Evolutionary conservation across 2,797 vertebrate genomes (phyloP), one percentile per base, ranked within the genome.

Genomic region (Cygnus olor): DNA sequence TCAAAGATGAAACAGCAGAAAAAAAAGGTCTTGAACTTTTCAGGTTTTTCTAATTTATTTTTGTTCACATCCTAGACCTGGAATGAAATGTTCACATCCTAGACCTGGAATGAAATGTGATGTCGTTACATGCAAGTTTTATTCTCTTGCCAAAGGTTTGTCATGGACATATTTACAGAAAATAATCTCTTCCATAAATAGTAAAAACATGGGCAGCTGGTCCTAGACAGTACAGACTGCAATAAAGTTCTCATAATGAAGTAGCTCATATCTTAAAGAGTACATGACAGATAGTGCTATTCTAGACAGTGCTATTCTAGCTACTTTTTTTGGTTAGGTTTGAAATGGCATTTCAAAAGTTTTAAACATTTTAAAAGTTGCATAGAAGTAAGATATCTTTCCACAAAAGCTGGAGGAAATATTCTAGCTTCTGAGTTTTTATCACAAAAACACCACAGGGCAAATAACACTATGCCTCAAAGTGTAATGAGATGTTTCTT

Each of bases 101-200:
- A 96, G 77, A 96, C 93, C 93, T 64, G 78, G 86, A 95, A 96
- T 93, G 94, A 97, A 96, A 97, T 76, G 64, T 82, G 47, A 49
- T 22, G 92, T 95, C 79, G 2, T 96, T 88, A 81, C 79, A 89
- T 53, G 44, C 80, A 93, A 87, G 90, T 96, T 89, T 94, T 95
- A 77, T 91, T 86, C 83, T 90, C 92, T 88, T 94, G 95, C 87
- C 95, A 96, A 78, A 90, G 85, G 86, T 96, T 85, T 38, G 73
- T 92, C 85, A 49, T 65, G 66, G 84, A 95, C 72, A 14, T 94
- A 94, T 93, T 96, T 97, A 97, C 76, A 92, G 90, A 96, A 96
- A 96, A 92, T 89, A 87, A 80, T 79, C 92, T 97, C 81, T 96
- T 91, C 95, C 95, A 94, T 95, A 94, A 95, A 96, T 83, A 95